Percentiles rank a stretch among this genome's conserved stretches.
phyloP scores from a whole-genome alignment of 2,888 invertebrate species.

The Scelioninae gen. 2 region DNA sequence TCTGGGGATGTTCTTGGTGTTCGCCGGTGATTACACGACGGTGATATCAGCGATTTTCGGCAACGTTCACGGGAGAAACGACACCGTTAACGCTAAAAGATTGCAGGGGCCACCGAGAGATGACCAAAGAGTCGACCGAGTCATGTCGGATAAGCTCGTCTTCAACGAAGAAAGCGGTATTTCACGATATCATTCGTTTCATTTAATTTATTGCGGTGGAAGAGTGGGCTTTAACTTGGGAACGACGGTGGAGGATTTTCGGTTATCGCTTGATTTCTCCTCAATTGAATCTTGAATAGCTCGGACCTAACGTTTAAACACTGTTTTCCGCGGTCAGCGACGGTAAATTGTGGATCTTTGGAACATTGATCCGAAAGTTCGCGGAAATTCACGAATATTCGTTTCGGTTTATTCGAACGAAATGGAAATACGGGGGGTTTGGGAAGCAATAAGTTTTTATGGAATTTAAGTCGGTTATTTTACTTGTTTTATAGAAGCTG shows the following conservation, averaged over 20 bases:
- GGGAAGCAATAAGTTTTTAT: no score
- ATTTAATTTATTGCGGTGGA: conserved; percentile 49
- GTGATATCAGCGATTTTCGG: conserved; percentile 76
- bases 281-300: conserved; percentile 45
- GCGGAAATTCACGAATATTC: no score
- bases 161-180: conserved; percentile 76
- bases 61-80: conserved; percentile 70
- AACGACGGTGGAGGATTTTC: conserved; percentile 19
- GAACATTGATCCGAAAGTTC: no score
- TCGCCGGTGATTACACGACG: conserved; percentile 78
- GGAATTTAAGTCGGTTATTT: no score
- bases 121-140: conserved; percentile 54
- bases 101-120: conserved; percentile 64
- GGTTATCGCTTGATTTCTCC: conserved; percentile 46
- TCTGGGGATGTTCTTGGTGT: conserved; percentile 77
- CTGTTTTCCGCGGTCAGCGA: no score
- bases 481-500: no score
- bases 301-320: conserved; percentile 3
- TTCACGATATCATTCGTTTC: conserved; percentile 65
- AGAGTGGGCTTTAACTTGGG: conserved; percentile 18
- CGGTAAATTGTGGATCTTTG: no score
- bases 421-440: no score
- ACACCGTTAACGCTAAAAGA: conserved; percentile 60
- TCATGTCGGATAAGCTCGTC: conserved; percentile 65
- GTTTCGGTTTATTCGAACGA: no score